Percentiles rank a stretch among this genome's conserved stretches.
These are phyloP conservation scores for Taenioides sp. DNA, from an alignment of 2,797 vertebrate genomes.

Conservation along the genomic window DNA sequence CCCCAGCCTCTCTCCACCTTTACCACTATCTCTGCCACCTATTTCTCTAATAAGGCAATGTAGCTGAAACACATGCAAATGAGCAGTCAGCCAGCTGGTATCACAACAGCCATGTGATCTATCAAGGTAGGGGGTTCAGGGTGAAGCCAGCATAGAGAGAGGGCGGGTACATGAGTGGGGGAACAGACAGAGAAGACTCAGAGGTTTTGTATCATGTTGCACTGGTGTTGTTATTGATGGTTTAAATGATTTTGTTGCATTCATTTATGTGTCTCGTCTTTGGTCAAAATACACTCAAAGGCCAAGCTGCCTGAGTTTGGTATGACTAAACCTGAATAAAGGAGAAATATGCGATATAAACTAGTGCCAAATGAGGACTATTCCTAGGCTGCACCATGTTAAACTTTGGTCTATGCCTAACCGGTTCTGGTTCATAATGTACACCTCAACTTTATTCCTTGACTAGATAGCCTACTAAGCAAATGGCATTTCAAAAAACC, in stretches of 20 bases:
- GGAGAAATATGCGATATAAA: neutral
- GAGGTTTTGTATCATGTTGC: conserved; percentile 49
- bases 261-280: neutral
- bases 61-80: conserved; percentile 79
- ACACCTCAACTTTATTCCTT: neutral
- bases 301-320: neutral
- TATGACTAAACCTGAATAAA: neutral
- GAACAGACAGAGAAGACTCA: conserved; percentile 41
- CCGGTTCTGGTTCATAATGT: neutral
- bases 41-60: conserved; percentile 67
- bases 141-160: conserved; percentile 62
- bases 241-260: neutral
- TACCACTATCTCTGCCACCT: conserved; percentile 25
- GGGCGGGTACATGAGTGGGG: conserved; percentile 5
- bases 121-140: conserved; percentile 75
- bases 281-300: neutral
- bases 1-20: conserved; percentile 39
- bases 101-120: conserved; percentile 77
- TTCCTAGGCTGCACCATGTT: no score
- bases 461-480: neutral
- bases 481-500: no score
- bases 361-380: no score
- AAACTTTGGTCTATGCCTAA: neutral
- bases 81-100: conserved; percentile 79
- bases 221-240: neutral